Conservation (phyloP, 2,797 vertebrate species). For the Microctenopoma stevenorrisi region DNA sequence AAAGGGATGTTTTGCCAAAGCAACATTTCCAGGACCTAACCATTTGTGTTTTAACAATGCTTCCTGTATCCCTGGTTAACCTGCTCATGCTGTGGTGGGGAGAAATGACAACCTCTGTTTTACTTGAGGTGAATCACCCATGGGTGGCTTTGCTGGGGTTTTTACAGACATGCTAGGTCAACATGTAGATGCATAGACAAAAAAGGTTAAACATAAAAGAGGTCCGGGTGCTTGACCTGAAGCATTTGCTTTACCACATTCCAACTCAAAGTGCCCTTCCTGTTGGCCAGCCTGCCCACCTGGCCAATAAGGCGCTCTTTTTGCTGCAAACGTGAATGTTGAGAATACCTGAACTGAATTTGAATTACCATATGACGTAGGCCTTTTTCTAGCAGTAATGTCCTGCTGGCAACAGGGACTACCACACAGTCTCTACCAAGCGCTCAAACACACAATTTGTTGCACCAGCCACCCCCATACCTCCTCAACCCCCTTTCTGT, state of each 20-base stretch:
- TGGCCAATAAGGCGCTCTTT: constrained; percentile 71
- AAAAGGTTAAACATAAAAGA: background rate
- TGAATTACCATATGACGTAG: constrained; percentile 87
- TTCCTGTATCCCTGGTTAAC: constrained; percentile 19
- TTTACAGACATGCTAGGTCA: constrained; percentile 47
- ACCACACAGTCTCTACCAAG: constrained; percentile 53
- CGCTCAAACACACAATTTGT: constrained; percentile 74
- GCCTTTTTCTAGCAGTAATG: constrained; percentile 76
- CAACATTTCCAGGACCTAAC: constrained; percentile 26
- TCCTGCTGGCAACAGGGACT: constrained; percentile 80
- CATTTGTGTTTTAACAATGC: constrained; percentile 20
- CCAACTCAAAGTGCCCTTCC: constrained; percentile 51
- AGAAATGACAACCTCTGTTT: constrained; percentile 25
- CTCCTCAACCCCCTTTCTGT: constrained; percentile 31
- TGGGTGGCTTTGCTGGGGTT: constrained; percentile 34
- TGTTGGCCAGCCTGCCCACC: constrained; percentile 63
- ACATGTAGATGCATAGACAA: constrained; percentile 14
- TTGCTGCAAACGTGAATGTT: constrained; percentile 81
- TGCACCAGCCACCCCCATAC: constrained; percentile 63
- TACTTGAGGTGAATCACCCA: constrained; percentile 20
- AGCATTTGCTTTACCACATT: constrained; percentile 31
- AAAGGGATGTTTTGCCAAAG: constrained; percentile 24
- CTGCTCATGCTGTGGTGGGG: constrained; percentile 21
- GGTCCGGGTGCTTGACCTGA: constrained; percentile 28
- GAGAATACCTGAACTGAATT: constrained; percentile 87